Evolutionary conservation across 2,113 vertebrate genomes (phyloP).

Genomic region (Cryptotis parvus): DNA sequence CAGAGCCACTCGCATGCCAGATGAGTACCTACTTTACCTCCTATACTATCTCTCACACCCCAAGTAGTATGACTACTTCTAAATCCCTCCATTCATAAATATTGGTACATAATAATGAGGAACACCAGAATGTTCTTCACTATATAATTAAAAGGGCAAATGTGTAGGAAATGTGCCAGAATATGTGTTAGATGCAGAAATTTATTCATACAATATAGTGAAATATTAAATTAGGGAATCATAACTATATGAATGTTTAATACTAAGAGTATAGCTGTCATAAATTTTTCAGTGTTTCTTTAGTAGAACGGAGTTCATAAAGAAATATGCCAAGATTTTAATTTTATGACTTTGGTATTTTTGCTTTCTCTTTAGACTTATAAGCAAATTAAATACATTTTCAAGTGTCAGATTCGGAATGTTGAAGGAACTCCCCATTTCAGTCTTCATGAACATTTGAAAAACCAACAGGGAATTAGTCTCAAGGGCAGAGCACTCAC

Average conservation of each 20-base stretch:
- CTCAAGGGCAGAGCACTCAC: too few species aligned
- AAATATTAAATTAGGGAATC: background rate
- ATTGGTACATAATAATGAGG: background rate
- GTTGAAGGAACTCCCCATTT: background rate
- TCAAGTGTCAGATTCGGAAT: background rate
- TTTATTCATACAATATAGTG: slow-evolving; percentile 21
- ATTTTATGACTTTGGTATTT: slow-evolving; percentile 17
- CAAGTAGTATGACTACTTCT: background rate
- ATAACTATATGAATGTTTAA: background rate
- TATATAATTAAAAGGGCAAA: slow-evolving; percentile 38
- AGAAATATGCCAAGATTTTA: slow-evolving; percentile 7
- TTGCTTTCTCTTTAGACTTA: background rate
- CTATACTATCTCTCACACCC: too few species aligned
- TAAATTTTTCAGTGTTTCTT: background rate
- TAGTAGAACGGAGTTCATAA: background rate
- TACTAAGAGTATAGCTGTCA: slow-evolving; percentile 15
- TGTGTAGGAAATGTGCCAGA: background rate
- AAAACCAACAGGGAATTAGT: background rate
- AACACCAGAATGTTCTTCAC: background rate
- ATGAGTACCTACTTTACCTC: too few species aligned
- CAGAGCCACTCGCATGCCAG: too few species aligned
- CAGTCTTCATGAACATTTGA: slow-evolving; percentile 28
- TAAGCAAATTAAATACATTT: slow-evolving; percentile 34
- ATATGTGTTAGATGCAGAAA: background rate
- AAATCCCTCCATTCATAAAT: background rate